Conservation (phyloP, 2,113 vertebrate species). For the Rattus rattus region DNA sequence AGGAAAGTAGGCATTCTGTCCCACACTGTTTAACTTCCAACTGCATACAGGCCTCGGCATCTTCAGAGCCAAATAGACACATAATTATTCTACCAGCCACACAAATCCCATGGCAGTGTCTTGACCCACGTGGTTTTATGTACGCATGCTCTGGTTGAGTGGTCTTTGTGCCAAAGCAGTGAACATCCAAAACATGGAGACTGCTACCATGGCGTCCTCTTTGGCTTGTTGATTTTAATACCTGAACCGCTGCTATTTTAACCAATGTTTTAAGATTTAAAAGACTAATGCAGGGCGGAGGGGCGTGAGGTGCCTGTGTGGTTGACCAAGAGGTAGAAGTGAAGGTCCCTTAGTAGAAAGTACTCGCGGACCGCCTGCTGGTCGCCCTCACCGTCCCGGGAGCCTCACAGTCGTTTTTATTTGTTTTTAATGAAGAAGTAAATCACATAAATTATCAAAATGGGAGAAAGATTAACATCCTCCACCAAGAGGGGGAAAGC, state of each 20-base stretch:
- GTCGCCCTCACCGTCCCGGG: too few relatives aligned
- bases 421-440: too few relatives aligned
- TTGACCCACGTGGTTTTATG: not conserved
- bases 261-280: conserved; percentile 42
- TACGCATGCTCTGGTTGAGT: not conserved
- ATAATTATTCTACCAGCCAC: not conserved
- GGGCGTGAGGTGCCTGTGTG: too few relatives aligned
- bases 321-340: too few relatives aligned
- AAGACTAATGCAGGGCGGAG: too few relatives aligned
- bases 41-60: not conserved
- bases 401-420: too few relatives aligned
- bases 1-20: not conserved
- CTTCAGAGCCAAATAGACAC: not conserved
- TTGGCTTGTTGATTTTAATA: conserved; percentile 46
- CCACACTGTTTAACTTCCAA: not conserved
- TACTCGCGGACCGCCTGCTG: too few relatives aligned
- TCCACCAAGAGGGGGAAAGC: too few relatives aligned
- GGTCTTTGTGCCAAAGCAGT: conserved; percentile 7
- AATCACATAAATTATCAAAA: too few relatives aligned
- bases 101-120: not conserved
- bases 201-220: not conserved
- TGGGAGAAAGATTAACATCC: too few relatives aligned
- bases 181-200: not conserved
- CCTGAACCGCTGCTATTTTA: conserved; percentile 26
- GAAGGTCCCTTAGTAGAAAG: too few relatives aligned